Base-by-base conservation (phyloP, 1,140 invertebrate species). In the Druon quercuslanigerum region DNA sequence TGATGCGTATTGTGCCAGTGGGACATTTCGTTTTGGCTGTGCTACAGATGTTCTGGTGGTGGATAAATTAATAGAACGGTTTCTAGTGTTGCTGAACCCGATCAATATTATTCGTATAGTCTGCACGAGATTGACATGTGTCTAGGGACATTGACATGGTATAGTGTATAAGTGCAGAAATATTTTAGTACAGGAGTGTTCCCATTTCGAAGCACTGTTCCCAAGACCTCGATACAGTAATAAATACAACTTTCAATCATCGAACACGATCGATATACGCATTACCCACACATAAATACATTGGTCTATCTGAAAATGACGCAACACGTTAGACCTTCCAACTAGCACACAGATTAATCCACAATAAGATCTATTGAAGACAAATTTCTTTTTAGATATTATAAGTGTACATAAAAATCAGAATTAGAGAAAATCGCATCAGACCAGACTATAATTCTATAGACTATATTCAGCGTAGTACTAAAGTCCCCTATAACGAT, bases 91-190 rank as follows among this genome's bases (percentile, higher is more conserved):
- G n/a, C 51, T 52, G 51, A 52, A 52, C 51, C 51, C 14, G 51
- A 52, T 52, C 14, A 14, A 52, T 52, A 16, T 54, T 54, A 17
- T 54, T 54, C 16, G 16, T 16, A 19, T 54, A 54, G 52, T 54
- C 16, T 54, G 52, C 52, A 54, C 52, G 52, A 54, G n/a, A 54
- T 54, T 19, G 52, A 54, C 52, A 54, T n/a, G 52, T 54, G 52
- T 54, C 52, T 54, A n/a, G 52, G 52, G 13, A 54, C 52, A 54
- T 54, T 54, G 52, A 54, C 52, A 54, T 16, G 16, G 11, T 17
- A 19, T 17, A 19, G 20, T 4, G 11, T 25, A 60, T 25, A 14
- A 60, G 19, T 40, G 2, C 20, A 33, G 57, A 9, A 60, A 60
- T 33, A 33, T 60, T 60, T 60, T 33, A 33, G 13, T 60, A 33